phyloP scores from a whole-genome alignment of 2,797 vertebrate genomes.

The Pristis pectinata region DNA sequence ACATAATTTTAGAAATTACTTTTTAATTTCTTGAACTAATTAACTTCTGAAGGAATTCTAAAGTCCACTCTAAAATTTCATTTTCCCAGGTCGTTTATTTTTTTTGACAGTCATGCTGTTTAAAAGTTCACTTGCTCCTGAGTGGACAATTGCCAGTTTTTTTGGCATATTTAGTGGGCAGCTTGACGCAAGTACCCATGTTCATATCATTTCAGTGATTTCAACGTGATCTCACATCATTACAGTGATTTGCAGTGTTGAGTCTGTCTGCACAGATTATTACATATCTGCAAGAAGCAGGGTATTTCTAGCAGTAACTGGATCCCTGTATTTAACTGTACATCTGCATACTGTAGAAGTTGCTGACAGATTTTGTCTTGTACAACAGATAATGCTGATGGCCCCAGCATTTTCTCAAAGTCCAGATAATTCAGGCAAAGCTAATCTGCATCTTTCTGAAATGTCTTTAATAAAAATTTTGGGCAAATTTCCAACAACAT shows the following conservation, averaged over 20 bases:
- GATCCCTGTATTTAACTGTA: not conserved
- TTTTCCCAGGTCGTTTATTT: too few species aligned
- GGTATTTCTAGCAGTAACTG: not conserved
- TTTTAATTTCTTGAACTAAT: not conserved
- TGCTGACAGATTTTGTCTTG: constrained; percentile 1
- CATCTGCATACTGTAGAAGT: not conserved
- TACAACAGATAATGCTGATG: not conserved
- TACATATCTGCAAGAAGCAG: not conserved
- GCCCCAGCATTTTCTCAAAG: not conserved
- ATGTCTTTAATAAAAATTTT: not conserved
- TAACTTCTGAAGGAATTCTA: not conserved
- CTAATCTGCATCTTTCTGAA: not conserved
- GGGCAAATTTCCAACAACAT: not conserved
- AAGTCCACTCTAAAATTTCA: not conserved
- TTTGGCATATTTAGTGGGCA: not conserved
- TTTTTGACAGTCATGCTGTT: too few species aligned
- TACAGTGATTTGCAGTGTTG: not conserved
- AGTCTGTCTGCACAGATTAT: not conserved
- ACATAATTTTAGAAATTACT: too few species aligned
- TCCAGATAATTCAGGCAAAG: not conserved
- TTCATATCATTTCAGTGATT: not conserved
- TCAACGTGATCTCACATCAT: too few species aligned
- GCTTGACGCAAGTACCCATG: not conserved
- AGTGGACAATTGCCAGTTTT: not conserved
- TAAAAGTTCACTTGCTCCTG: not conserved